Percentiles rank a stretch among this genome's conserved stretches.
phyloP scores from a whole-genome alignment of 1,140 invertebrate genomes.

The Neomicropteryx cornuta region DNA sequence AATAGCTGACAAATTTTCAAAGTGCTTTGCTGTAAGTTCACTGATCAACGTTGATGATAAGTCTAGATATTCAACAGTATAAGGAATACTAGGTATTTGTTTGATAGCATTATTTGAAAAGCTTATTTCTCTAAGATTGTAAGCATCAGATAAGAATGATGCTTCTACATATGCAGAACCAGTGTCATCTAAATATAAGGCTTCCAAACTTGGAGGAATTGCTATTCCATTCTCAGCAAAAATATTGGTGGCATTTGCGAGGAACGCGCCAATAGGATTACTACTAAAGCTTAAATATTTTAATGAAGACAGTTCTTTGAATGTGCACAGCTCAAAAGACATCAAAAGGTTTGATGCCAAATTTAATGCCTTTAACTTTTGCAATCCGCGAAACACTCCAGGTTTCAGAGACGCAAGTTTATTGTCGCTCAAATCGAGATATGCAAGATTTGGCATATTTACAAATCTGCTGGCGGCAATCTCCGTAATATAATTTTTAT shows the following conservation, averaged over 20 bases:
- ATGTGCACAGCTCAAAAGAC: slow-evolving; percentile 26
- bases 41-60: slow-evolving; percentile 30
- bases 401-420: slow-evolving; percentile 28
- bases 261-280: too few species aligned
- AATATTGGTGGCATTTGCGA: slow-evolving; percentile 11
- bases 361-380: slow-evolving; percentile 38
- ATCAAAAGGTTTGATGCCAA: slow-evolving; percentile 39
- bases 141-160: slow-evolving; percentile 31
- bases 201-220: slow-evolving; percentile 25
- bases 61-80: slow-evolving; percentile 31
- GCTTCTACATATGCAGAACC: slow-evolving; percentile 23
- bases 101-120: slow-evolving; percentile 28
- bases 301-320: too few species aligned
- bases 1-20: slow-evolving; percentile 24
- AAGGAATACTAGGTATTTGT: slow-evolving; percentile 29
- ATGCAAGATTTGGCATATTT: slow-evolving; percentile 30
- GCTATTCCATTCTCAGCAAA: slow-evolving; percentile 27
- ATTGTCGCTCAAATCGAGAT: slow-evolving; percentile 42
- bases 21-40: slow-evolving; percentile 25
- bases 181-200: slow-evolving; percentile 25
- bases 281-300: too few species aligned
- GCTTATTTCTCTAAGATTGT: slow-evolving; percentile 24
- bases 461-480: slow-evolving; percentile 27
- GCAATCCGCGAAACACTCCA: slow-evolving; percentile 31
- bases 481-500: slow-evolving; percentile 30